Conservation (phyloP, 2,888 invertebrate species). For the Mesopsocus fuscifrons region DNA sequence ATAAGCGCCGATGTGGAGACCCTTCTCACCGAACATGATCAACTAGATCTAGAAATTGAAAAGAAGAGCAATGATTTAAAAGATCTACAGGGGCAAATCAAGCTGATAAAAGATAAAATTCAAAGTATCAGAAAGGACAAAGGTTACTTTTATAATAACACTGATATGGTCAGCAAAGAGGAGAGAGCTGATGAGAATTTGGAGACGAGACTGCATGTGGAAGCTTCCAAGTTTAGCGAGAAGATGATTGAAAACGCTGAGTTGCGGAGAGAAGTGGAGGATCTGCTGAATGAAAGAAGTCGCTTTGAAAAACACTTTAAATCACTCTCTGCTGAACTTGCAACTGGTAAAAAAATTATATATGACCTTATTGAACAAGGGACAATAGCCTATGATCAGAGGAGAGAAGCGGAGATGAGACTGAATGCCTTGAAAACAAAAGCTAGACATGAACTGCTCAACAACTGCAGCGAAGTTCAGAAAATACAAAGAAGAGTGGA, state of each 20-base stretch:
- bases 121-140: not conserved
- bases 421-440: not conserved
- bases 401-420: not conserved
- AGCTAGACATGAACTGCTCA: not conserved
- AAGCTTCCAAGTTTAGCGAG: slow-evolving; percentile 1
- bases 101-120: not conserved
- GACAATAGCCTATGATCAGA: not conserved
- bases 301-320: not conserved
- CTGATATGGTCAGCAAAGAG: not conserved
- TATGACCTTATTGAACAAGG: slow-evolving; percentile 6
- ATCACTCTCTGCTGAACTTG: not conserved
- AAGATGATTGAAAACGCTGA: not conserved
- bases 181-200: slow-evolving; percentile 2
- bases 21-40: not conserved
- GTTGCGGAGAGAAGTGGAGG: slow-evolving; percentile 1
- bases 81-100: not conserved
- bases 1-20: not conserved
- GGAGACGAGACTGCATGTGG: not conserved
- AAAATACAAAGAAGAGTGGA: not conserved
- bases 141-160: not conserved
- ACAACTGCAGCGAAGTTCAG: not conserved
- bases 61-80: not conserved
- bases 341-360: slow-evolving; percentile 2
- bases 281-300: not conserved
- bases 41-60: no score